Evolutionary conservation across 92 coral and sea anemone species (phyloP).

Genomic region (Actinernus sp.): DNA sequence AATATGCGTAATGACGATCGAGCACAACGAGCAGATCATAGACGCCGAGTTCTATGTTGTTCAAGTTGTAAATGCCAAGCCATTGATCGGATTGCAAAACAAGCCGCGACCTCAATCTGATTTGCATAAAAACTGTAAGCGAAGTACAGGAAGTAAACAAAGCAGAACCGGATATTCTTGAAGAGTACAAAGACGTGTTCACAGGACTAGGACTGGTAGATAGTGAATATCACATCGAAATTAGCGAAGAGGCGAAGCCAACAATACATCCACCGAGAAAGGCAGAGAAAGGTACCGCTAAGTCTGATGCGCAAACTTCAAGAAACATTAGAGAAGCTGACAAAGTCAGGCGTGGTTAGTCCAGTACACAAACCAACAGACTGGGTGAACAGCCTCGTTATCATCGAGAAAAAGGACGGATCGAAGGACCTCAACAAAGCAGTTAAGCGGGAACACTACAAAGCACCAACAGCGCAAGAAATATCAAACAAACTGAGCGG

Average conservation of each 20-base stretch:
- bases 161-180: constrained; percentile 3
- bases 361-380: constrained; percentile 54
- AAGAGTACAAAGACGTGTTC: constrained; percentile 56
- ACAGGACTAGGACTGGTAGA: constrained; percentile 48
- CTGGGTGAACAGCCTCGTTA: constrained; percentile 65
- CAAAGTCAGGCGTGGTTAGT: constrained; percentile 28
- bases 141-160: constrained; percentile 13
- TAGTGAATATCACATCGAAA: constrained; percentile 55
- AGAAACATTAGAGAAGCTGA: constrained; percentile 32
- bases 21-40: constrained; percentile 24
- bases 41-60: constrained; percentile 38
- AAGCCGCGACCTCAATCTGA: constrained; percentile 14
- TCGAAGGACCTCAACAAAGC: constrained; percentile 50
- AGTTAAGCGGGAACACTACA: constrained; percentile 52
- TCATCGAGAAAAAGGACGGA: constrained; percentile 55
- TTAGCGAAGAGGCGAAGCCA: constrained; percentile 36
- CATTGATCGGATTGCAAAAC: constrained; percentile 43
- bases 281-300: constrained; percentile 35
- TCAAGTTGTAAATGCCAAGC: constrained; percentile 20
- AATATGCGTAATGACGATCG: constrained; percentile 13
- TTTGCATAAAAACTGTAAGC: constrained; percentile 16
- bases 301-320: constrained; percentile 24
- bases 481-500: constrained; percentile 39
- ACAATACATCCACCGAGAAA: constrained; percentile 49
- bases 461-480: constrained; percentile 46